Conservation (phyloP, 2,888 invertebrate genomes). For the Masnerella sp. region DNA sequence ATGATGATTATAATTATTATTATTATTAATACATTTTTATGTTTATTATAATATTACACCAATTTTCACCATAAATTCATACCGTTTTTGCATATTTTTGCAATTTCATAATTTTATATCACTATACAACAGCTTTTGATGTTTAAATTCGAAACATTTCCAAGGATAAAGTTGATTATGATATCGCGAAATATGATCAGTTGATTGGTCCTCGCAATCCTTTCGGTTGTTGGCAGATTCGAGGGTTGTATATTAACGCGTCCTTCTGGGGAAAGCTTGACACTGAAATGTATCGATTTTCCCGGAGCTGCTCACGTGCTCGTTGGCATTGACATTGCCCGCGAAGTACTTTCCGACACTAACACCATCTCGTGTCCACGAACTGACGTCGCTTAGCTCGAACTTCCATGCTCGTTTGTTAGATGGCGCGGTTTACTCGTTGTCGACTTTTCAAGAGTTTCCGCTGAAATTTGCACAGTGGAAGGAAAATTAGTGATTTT, state of each 20-base stretch:
- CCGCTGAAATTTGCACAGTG: conserved; percentile 11
- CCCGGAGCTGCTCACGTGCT: conserved; percentile 73
- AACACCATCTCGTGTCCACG: conserved; percentile 69
- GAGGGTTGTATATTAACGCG: conserved; percentile 32
- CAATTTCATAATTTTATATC: not conserved
- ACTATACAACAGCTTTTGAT: not conserved
- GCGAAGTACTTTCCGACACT: conserved; percentile 63
- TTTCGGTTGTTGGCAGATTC: conserved; percentile 20
- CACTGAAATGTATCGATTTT: conserved; percentile 76
- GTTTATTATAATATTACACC: too few relatives aligned
- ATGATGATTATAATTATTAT: too few relatives aligned
- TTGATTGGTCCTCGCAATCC: not conserved
- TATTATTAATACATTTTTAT: not conserved
- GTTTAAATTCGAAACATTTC: not conserved
- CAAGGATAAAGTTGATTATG: not conserved
- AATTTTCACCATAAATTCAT: too few relatives aligned
- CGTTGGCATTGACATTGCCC: conserved; percentile 77
- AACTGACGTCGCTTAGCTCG: conserved; percentile 63
- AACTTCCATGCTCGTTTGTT: conserved; percentile 62
- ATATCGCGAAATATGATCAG: not conserved
- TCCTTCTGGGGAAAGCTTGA: conserved; percentile 62
- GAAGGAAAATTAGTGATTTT: too few relatives aligned
- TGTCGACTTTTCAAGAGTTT: conserved; percentile 9
- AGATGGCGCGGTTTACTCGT: conserved; percentile 45
- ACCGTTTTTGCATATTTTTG: not conserved